Evolutionary conservation across 2,888 invertebrate species (phyloP), one percentile per base, ranked within the genome.

Genomic region (Pyralis farinalis): DNA sequence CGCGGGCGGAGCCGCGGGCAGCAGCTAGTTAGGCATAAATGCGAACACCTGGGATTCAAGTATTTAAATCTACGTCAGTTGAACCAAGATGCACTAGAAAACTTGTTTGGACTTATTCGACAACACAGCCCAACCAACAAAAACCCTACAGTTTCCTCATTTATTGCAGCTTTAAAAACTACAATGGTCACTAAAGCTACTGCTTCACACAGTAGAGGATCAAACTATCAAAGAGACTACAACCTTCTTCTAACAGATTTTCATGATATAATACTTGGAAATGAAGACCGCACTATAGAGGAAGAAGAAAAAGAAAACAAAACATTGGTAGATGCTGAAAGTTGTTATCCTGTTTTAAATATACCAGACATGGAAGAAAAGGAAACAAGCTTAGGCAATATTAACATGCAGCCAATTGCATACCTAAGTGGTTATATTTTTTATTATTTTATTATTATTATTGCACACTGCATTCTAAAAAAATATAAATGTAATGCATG

Each of bases 1-100:
- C n/a, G n/a, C n/a, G n/a, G n/a, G n/a, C n/a, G n/a, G n/a, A n/a
- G n/a, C n/a, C n/a, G n/a, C n/a, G n/a, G n/a, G n/a, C n/a, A n/a
- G n/a, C n/a, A n/a, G n/a, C n/a, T n/a, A n/a, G n/a, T n/a, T n/a
- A n/a, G n/a, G n/a, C n/a, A n/a, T n/a, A n/a, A n/a, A n/a, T n/a
- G n/a, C n/a, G n/a, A n/a, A n/a, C n/a, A n/a, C n/a, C n/a, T n/a
- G n/a, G 38, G 37, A 12, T 46, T 41, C 8, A 48, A 43, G 33
- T 48, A 47, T 35, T 33, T 50, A n/a, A 50, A 48, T 34, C 30
- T 48, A 6, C 35, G 49, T 1, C 47, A 52, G 11, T 12, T 52
- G 0, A 53, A 53, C 21, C 48, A 51, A 34, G 48, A 50, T 29
- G 9, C 41, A 1, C 16, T 50, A 7, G 50, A 53, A 40, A 50